Percentiles rank a stretch among this genome's conserved stretches.
Evolutionary conservation across 2,797 vertebrate genomes (phyloP).

Genomic region (Melanotaenia boesemani): DNA sequence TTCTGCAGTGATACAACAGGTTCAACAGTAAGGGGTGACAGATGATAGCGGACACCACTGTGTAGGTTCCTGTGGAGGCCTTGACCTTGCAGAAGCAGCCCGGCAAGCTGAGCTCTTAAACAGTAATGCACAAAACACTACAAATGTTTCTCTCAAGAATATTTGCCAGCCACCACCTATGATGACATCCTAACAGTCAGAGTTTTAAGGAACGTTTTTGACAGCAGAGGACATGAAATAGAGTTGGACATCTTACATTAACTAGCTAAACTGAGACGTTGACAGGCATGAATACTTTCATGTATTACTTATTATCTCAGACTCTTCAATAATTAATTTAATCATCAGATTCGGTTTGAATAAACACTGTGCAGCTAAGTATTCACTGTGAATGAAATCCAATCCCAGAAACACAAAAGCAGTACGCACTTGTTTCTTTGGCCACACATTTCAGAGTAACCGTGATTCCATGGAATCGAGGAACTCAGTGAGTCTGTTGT

Average conservation of each 20-base stretch:
- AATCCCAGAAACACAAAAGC: slow-evolving; percentile 23
- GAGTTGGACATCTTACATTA: neutral
- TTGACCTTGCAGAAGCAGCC: slow-evolving; percentile 32
- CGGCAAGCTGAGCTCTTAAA: neutral
- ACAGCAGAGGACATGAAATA: neutral
- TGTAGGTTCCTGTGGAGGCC: slow-evolving; percentile 29
- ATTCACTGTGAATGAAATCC: slow-evolving; percentile 1
- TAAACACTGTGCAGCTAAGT: neutral
- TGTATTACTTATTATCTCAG: neutral
- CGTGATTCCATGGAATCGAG: slow-evolving; percentile 90
- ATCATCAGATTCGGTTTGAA: neutral
- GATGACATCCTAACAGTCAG: neutral
- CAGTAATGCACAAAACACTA: neutral
- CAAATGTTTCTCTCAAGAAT: neutral
- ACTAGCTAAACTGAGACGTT: neutral
- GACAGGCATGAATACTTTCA: neutral
- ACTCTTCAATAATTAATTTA: neutral
- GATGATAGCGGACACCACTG: slow-evolving; percentile 37
- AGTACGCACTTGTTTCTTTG: slow-evolving; percentile 95
- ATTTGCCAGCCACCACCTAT: neutral
- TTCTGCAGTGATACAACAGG: slow-evolving; percentile 8
- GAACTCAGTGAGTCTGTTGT: slow-evolving; percentile 78
- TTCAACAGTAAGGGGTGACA: slow-evolving; percentile 11
- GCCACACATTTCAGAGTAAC: slow-evolving; percentile 94
- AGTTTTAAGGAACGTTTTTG: neutral